phyloP scores from a whole-genome alignment of 1,140 invertebrate species.

The Drosophila setifemur region DNA sequence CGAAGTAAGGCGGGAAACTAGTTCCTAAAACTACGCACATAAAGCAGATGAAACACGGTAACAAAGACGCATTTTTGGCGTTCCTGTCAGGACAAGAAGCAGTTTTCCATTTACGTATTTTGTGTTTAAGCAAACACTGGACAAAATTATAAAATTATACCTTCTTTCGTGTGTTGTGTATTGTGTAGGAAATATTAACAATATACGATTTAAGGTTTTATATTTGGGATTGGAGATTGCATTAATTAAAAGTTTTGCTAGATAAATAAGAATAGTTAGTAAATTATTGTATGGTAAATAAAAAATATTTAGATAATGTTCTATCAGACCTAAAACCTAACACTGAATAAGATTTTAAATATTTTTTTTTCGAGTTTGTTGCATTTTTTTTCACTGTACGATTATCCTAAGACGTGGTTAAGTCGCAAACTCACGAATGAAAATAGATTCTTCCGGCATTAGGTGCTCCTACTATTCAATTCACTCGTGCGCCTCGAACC shows the following conservation, averaged over 20 bases:
- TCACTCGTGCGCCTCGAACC: conserved; percentile 1
- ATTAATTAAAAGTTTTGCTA: too few relatives aligned
- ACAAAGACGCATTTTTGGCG: conserved; percentile 38
- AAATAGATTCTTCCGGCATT: conserved; percentile 10
- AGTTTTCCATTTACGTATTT: conserved; percentile 5
- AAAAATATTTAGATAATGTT: too few relatives aligned
- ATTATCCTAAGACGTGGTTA: conserved; percentile 32
- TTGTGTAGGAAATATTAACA: not conserved
- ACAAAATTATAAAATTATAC: not conserved
- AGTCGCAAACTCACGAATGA: conserved; percentile 1
- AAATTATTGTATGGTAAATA: too few relatives aligned
- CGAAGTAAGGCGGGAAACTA: conserved; percentile 21
- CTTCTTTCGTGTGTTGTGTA: not conserved
- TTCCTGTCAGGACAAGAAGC: conserved; percentile 9
- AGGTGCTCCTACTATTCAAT: conserved; percentile 35
- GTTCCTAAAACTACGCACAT: conserved; percentile 43
- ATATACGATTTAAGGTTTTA: too few relatives aligned
- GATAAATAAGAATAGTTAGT: too few relatives aligned
- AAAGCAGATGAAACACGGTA: conserved; percentile 22
- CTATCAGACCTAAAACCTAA: too few relatives aligned
- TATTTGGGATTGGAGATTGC: too few relatives aligned
- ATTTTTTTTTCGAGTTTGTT: too few relatives aligned
- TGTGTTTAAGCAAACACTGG: conserved; percentile 5
- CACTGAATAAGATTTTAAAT: too few relatives aligned
- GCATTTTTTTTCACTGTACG: conserved; percentile 9